Conservation (phyloP, 2,888 invertebrate species). For the Pristionchus japonicus region DNA sequence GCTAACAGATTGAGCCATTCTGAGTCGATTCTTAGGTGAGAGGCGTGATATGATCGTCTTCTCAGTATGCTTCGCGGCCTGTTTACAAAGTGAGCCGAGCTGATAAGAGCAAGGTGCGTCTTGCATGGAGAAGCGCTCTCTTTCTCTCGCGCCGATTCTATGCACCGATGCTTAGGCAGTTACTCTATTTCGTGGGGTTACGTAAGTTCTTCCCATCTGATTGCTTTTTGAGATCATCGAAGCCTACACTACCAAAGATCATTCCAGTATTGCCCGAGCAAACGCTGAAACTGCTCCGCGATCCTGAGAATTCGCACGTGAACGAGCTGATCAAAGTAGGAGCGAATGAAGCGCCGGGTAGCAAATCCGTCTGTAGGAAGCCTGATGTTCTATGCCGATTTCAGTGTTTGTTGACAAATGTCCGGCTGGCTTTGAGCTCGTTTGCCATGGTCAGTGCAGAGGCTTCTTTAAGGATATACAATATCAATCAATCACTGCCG, state of each 20-base stretch:
- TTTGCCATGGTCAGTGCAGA: neutral
- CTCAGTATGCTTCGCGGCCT: no score
- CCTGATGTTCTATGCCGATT: no score
- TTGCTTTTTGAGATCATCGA: no score
- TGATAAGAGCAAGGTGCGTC: neutral
- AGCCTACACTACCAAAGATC: no score
- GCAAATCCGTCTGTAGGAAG: no score
- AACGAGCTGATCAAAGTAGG: neutral
- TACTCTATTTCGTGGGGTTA: neutral
- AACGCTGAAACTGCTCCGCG: neutral
- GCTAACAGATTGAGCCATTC: no score
- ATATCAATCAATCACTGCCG: neutral
- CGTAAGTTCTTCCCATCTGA: neutral
- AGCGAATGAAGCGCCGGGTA: neutral
- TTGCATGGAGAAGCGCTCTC: neutral
- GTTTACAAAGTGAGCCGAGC: neutral
- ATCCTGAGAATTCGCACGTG: neutral
- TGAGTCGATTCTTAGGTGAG: no score
- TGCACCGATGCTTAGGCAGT: neutral
- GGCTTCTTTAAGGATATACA: neutral
- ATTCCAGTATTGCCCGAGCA: neutral
- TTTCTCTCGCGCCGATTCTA: neutral
- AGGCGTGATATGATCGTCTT: no score
- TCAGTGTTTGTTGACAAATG: neutral
- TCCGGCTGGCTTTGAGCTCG: neutral